These are phyloP conservation scores for Gobio occitaniae DNA, from an alignment of 2,797 vertebrate species.

Conservation along the genomic window DNA sequence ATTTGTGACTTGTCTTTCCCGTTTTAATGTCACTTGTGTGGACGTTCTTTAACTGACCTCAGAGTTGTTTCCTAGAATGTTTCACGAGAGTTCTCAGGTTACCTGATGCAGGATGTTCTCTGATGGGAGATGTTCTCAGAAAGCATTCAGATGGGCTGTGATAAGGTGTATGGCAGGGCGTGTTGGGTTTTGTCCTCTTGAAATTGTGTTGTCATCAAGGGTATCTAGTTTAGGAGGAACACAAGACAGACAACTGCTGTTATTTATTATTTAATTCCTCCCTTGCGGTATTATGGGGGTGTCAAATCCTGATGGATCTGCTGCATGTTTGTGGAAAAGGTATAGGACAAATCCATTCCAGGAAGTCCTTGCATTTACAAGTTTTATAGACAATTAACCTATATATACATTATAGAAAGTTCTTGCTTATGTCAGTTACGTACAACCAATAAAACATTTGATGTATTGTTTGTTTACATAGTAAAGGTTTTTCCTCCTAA, in stretches of 20 bases:
- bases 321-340: neutral
- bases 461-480: neutral
- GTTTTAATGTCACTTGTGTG: neutral
- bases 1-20: neutral
- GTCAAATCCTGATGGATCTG: neutral
- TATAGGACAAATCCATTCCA: neutral
- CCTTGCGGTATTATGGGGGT: neutral
- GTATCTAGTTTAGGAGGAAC: constrained; percentile 63
- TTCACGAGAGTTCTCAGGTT: constrained; percentile 11
- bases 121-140: neutral
- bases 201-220: constrained; percentile 67
- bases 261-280: constrained; percentile 23
- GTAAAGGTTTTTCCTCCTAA: constrained; percentile 1
- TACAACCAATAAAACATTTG: neutral
- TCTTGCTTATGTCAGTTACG: neutral
- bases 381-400: neutral
- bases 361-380: neutral
- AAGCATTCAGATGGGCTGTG: constrained; percentile 3
- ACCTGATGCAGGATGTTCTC: neutral
- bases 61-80: constrained; percentile 28
- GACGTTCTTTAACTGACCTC: constrained; percentile 26
- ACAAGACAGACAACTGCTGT: constrained; percentile 47
- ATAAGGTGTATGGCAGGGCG: constrained; percentile 30
- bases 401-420: neutral
- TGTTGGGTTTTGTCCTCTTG: constrained; percentile 68